Base-by-base conservation (phyloP, 2,113 vertebrate species). In the Heterochromis multidens region DNA sequence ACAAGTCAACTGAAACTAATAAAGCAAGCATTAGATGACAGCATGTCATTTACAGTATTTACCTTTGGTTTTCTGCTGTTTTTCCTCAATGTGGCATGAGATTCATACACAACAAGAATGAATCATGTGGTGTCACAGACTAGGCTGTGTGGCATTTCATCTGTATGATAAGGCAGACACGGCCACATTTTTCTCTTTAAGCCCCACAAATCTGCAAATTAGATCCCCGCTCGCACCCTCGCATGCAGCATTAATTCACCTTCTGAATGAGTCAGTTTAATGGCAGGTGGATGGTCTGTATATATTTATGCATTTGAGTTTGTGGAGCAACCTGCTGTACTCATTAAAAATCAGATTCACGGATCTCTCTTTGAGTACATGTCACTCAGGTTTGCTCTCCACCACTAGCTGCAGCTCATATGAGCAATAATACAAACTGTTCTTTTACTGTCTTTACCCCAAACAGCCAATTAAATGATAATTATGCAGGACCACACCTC, bases 401-500 rank as follows among this genome's bases (percentile, higher is more conserved):
- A 11, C 23, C 3, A 7, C 77, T 65, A 62, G 27, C 60, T 57
- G 40, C 40, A 58, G 21, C 65, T 58, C 23, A 0, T 3, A 10
- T 76, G 83, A 81, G 62, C 49, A 72, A 79, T 82, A 79, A 80
- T 59, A 74, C 65, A 31, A 74, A 74, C 88, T 82, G 59, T 80
- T 86, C 46, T 84, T 81, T 87, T 52, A 33, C 59, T 52, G 70
- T 89, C 60, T 77, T 86, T 49, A 54, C 70, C 61, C 80, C 59
- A 88, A 92, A 91, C 70, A 91, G 67, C 56, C 3, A 52, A 88
- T 92, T 92, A 90, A 88, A 92, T 82, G 76, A 90, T 89, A 89
- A 88, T 93, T 74, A 86, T 70, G 61, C 37, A 60, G 60, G 61
- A 35, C 79, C 89, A 89, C 91, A 79, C 58, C 87, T 92, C 88